phyloP scores from a whole-genome alignment of 2,888 invertebrate genomes.

The Brachypalpus laphriformis region DNA sequence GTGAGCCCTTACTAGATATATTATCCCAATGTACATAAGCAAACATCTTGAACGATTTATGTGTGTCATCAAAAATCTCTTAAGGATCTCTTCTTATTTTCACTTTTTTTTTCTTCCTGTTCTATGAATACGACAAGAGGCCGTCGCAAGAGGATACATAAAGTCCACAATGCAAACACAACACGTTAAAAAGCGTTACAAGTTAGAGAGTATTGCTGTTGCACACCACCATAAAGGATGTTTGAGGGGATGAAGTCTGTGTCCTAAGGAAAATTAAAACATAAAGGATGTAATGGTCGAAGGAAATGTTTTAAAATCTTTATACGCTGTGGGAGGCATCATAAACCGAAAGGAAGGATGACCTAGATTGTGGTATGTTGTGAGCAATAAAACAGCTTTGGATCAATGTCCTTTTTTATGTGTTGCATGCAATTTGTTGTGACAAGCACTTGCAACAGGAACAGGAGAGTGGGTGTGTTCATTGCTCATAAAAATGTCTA shows the following conservation, averaged over 20 bases:
- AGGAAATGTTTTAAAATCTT: not conserved
- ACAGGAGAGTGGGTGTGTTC: too few species aligned
- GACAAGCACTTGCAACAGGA: not conserved
- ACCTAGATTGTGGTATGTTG: slow-evolving; percentile 7
- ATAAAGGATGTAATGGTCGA: not conserved
- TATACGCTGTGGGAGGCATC: not conserved
- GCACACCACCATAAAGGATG: not conserved
- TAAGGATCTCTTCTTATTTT: slow-evolving; percentile 27
- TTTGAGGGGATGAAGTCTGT: not conserved
- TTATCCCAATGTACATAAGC: slow-evolving; percentile 6
- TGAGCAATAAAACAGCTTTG: not conserved
- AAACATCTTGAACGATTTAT: slow-evolving; percentile 47
- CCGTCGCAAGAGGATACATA: not conserved
- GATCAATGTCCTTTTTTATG: not conserved
- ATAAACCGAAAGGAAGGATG: slow-evolving; percentile 2
- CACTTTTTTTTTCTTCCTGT: not conserved
- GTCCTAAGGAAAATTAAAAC: slow-evolving; percentile 1
- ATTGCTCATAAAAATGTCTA: not conserved
- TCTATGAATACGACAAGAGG: not conserved
- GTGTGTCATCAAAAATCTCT: slow-evolving; percentile 46
- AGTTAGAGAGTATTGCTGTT: not conserved
- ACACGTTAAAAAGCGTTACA: not conserved
- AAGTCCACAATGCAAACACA: not conserved
- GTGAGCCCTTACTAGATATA: not conserved
- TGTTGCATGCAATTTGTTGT: slow-evolving; percentile 17